Evolutionary conservation across 2,797 vertebrate species (phyloP), one percentile per base, ranked within the genome.

Genomic region (Acestrorhynchus altus): DNA sequence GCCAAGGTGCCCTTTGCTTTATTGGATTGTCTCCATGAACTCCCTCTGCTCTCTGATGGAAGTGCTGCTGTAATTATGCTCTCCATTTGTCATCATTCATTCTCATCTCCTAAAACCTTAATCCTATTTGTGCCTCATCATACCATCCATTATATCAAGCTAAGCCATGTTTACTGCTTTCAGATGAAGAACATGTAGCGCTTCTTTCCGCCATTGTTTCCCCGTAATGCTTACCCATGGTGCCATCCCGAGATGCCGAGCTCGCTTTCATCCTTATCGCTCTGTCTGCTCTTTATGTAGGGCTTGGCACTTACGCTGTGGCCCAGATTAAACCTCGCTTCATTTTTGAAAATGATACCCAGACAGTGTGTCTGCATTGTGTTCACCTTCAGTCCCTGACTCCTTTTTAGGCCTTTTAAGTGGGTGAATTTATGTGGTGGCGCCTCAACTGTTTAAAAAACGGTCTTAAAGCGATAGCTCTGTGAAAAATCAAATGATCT

Each of bases 81-180:
- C 75, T 81, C 39, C 39, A 61, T 84, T 82, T 76, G 24, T 79
- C 75, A 83, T 84, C 81, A 61, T 80, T 83, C 68, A 64, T 78
- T 78, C 69, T 81, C 68, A 80, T 83, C 72, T 80, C 60, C 72
- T 70, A 49, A 79, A 81, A 75, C 70, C 49, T 47, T 81, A 81
- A 86, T 82, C 81, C 83, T 75, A 56, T 86, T 83, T 80, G 70
- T 61, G 63, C 71, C 60, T 76, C 77, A 78, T 85, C 80, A 80
- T 46, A 56, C 68, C 72, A 80, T 46, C 69, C 73, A 66, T 85
- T 73, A 82, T 83, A 78, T 76, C 56, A 80, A 70, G 72, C 63
- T 81, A 70, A 72, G 59, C 35, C 31, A 54, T 78, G 73, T 83
- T 80, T 80, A 74, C 71, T 61, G 71, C 74, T 69, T 77, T 56